Evolutionary conservation across 2,113 vertebrate species (phyloP).

Genomic region (Pomatorhinus ruficollis): DNA sequence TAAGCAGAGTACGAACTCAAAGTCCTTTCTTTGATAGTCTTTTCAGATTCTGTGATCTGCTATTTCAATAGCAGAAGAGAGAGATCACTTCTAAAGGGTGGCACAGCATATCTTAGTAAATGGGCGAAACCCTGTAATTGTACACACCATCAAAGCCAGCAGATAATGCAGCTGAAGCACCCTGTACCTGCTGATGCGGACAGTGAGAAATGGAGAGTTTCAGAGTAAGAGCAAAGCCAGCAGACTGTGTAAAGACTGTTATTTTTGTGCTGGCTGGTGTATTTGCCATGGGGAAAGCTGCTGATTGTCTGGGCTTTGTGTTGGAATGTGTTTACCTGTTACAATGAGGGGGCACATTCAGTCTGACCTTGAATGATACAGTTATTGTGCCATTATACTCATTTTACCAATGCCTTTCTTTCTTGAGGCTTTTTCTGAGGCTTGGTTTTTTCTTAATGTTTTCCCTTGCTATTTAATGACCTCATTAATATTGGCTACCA

Average conservation of each 20-base stretch:
- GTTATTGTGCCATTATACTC: background rate
- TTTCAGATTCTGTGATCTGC: background rate
- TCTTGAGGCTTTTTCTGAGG: background rate
- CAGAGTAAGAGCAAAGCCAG: background rate
- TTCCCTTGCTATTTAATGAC: background rate
- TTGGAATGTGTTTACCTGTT: background rate
- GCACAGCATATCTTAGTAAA: background rate
- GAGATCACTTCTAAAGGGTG: background rate
- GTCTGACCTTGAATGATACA: background rate
- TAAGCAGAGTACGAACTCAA: background rate
- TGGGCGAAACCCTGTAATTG: background rate
- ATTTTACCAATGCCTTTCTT: background rate
- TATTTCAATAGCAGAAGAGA: background rate
- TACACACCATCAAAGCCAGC: background rate
- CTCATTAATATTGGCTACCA: background rate
- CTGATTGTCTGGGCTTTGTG: background rate
- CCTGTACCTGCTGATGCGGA: background rate
- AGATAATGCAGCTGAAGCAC: background rate
- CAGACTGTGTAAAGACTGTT: background rate
- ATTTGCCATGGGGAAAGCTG: background rate
- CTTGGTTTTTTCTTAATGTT: background rate
- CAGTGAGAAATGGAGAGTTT: background rate
- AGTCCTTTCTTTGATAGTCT: background rate
- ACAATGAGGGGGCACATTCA: rapidly evolving
- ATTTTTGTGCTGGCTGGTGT: background rate